Evolutionary conservation across 2,888 invertebrate species (phyloP).

Genomic region (Chrysodeixis includens): DNA sequence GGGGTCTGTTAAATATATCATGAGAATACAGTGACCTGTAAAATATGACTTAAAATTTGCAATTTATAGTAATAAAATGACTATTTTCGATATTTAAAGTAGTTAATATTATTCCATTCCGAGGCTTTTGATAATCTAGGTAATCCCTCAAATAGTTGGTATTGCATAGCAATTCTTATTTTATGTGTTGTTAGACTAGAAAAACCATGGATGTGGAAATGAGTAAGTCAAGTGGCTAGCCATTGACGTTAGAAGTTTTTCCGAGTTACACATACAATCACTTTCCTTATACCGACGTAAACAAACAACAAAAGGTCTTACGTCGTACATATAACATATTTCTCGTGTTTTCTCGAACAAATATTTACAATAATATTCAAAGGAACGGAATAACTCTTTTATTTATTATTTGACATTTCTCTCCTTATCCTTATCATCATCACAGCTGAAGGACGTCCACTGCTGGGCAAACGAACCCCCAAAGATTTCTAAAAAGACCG

Average conservation of each 20-base stretch:
- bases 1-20: not conserved
- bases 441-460: too few relatives aligned
- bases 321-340: not conserved
- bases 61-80: too few relatives aligned
- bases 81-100: not conserved
- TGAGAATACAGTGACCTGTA: not conserved
- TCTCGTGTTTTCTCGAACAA: not conserved
- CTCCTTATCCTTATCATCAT: too few relatives aligned
- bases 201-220: conserved; percentile 5
- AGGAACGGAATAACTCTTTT: not conserved
- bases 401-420: too few relatives aligned
- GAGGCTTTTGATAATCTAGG: too few relatives aligned
- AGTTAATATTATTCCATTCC: too few relatives aligned
- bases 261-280: conserved; percentile 31
- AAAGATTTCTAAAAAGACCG: too few relatives aligned
- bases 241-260: conserved; percentile 44
- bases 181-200: not conserved
- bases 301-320: conserved; percentile 19
- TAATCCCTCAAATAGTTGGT: not conserved
- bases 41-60: too few relatives aligned
- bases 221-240: conserved; percentile 33
- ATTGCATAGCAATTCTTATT: too few relatives aligned
- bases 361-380: not conserved
- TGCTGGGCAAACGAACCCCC: too few relatives aligned
- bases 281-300: conserved; percentile 43